phyloP scores from a whole-genome alignment of 2,113 vertebrate genomes.

The Actenoides hombroni region DNA sequence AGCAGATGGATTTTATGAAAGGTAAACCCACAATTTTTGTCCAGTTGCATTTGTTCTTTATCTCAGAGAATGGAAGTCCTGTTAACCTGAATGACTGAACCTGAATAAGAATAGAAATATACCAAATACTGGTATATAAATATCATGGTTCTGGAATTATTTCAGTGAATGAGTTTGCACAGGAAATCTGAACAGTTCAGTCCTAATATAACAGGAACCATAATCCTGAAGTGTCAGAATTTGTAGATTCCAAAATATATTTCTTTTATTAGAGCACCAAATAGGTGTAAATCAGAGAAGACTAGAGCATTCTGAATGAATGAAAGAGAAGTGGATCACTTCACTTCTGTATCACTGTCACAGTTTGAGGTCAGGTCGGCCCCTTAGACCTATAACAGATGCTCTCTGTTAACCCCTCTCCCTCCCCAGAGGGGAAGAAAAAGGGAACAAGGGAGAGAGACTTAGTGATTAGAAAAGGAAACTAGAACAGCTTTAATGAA shows the following conservation, averaged over 20 bases:
- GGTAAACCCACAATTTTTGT: neutral
- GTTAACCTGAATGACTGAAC: neutral
- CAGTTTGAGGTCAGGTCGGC: too few species aligned
- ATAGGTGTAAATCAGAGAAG: neutral
- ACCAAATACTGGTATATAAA: neutral
- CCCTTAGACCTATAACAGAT: too few species aligned
- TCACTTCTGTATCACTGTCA: neutral
- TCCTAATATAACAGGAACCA: neutral
- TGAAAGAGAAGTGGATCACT: neutral
- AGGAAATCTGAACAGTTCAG: neutral
- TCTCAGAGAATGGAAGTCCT: neutral
- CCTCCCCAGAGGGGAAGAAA: too few species aligned
- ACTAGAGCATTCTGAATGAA: neutral
- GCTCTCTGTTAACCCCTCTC: too few species aligned
- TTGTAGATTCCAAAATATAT: neutral
- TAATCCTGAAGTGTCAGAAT: neutral
- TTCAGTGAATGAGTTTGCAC: neutral
- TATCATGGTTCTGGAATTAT: neutral
- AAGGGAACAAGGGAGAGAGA: too few species aligned
- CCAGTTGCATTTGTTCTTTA: neutral
- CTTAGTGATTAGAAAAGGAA: too few species aligned
- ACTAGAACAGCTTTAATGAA: too few species aligned
- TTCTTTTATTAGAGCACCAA: neutral
- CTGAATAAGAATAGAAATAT: neutral
- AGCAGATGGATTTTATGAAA: neutral